These are phyloP conservation scores for Cuniculus paca DNA, from an alignment of 2,797 vertebrate species.

Conservation along the genomic window DNA sequence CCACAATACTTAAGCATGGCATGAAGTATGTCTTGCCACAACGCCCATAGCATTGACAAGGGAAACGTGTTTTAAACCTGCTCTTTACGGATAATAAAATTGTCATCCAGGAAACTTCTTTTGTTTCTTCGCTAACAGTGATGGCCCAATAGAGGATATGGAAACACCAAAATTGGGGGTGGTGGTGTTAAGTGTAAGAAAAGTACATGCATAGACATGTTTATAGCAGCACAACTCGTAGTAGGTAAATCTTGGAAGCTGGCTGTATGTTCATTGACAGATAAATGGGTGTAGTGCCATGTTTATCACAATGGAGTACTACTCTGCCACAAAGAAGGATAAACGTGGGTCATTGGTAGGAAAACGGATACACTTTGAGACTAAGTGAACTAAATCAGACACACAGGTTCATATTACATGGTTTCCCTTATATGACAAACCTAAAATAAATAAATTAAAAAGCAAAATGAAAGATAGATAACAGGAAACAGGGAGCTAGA, in stretches of 20 bases:
- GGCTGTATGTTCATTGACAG: not conserved
- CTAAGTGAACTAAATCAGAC: not conserved
- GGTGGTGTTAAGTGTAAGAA: not conserved
- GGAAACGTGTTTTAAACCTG: not conserved
- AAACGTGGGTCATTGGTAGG: not conserved
- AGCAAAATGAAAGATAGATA: not conserved
- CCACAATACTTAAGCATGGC: not conserved
- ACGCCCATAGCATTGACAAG: not conserved
- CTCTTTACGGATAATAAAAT: constrained; percentile 1
- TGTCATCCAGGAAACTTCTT: not conserved
- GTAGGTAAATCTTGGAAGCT: not conserved
- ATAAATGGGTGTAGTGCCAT: not conserved
- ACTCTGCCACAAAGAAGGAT: not conserved
- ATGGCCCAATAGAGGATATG: not conserved
- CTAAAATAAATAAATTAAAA: not conserved
- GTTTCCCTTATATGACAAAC: not conserved
- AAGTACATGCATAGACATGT: not conserved
- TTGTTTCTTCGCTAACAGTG: not conserved
- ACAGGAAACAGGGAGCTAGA: not conserved
- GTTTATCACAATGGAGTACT: not conserved
- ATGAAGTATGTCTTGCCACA: not conserved
- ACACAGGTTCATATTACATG: not conserved
- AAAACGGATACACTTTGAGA: not conserved
- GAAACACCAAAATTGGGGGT: not conserved
- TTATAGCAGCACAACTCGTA: not conserved